phyloP scores from a whole-genome alignment of 2,888 invertebrate species.

The Lepidonotus clava region DNA sequence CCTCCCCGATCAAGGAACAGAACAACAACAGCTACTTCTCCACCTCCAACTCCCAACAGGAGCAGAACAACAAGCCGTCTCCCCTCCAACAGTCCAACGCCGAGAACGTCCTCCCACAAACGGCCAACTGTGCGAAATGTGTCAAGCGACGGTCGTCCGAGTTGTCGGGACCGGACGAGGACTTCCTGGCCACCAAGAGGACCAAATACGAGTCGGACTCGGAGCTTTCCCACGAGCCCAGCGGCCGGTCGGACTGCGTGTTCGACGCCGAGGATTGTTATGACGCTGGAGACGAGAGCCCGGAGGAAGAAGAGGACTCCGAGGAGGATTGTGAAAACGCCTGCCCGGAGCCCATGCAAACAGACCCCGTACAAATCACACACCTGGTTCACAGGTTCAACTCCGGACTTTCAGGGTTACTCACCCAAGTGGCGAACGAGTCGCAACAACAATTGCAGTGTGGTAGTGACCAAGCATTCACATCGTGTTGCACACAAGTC shows the following conservation, averaged over 20 bases:
- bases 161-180: not conserved
- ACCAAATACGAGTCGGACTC: conserved; percentile 7
- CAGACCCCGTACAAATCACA: conserved; percentile 73
- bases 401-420: conserved; percentile 74
- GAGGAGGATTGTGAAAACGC: not conserved
- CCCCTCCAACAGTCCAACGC: conserved; percentile 36
- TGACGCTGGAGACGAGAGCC: not conserved
- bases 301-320: not conserved
- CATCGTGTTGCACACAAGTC: conserved; percentile 65
- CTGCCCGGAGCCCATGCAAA: conserved; percentile 68
- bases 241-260: not conserved
- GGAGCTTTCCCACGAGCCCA: conserved; percentile 10
- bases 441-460: conserved; percentile 8
- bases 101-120: not conserved
- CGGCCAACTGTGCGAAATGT: not conserved
- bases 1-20: conserved; percentile 60
- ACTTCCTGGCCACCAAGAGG: not conserved
- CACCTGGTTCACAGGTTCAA: conserved; percentile 76
- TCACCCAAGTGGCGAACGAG: conserved; percentile 15
- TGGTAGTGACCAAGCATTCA: conserved; percentile 32
- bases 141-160: conserved; percentile 3
- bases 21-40: conserved; percentile 62
- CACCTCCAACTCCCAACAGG: not conserved
- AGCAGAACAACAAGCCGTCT: not conserved
- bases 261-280: not conserved